Conservation (phyloP, 2,797 vertebrate species). For the Iguana delicatissima region DNA sequence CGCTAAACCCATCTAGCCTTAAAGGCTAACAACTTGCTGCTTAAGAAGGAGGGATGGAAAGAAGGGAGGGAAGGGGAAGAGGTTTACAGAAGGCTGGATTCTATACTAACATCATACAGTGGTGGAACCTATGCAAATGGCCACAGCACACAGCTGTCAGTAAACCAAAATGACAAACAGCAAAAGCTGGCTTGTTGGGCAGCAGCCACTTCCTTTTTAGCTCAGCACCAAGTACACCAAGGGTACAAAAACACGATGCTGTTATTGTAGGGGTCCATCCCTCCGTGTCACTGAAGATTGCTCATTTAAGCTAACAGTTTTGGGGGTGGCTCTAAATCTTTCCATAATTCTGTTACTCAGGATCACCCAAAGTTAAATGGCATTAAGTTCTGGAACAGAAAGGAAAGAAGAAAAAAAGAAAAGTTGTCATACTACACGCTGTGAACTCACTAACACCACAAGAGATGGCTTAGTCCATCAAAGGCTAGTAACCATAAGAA, state of each 20-base stretch:
- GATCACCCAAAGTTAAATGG: not conserved
- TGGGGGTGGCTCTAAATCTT: not conserved
- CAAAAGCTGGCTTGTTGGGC: not conserved
- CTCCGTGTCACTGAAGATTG: not conserved
- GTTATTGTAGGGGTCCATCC: not conserved
- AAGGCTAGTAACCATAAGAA: not conserved
- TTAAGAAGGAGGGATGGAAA: not conserved
- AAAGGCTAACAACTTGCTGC: not conserved
- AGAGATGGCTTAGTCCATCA: not conserved
- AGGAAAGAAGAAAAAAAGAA: not conserved
- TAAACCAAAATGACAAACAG: not conserved
- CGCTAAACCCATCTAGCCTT: not conserved
- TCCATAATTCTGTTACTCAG: not conserved
- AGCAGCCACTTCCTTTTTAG: not conserved
- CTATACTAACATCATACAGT: not conserved
- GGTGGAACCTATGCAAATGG: not conserved
- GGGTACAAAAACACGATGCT: not conserved
- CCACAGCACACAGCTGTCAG: not conserved
- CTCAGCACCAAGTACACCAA: not conserved
- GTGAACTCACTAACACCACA: not conserved
- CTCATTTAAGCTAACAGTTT: not conserved
- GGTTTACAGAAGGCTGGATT: not conserved
- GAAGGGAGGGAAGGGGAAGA: not conserved
- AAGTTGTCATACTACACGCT: not conserved
- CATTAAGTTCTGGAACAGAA: conserved; percentile 2